Evolutionary conservation across 2,888 invertebrate species (phyloP), one percentile per base, ranked within the genome.

Genomic region (Crioceris asparagi): DNA sequence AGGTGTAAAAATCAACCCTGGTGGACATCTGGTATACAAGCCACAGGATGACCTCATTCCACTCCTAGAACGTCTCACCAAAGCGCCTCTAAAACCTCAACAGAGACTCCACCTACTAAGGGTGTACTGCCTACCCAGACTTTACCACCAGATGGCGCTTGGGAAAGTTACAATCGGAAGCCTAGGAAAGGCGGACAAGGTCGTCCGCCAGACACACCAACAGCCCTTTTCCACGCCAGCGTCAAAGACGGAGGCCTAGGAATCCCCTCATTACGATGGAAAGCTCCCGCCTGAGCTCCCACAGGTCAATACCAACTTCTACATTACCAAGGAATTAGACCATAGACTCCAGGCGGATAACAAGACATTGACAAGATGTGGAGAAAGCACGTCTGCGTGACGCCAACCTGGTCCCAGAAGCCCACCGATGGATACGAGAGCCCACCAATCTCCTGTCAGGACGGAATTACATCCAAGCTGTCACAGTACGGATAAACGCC

Each of bases 401-500:
- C 3, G 21, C 32, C 8, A 17, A 10, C 10, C 15, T 7, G 11
- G 4, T 14, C 3, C 32, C 23, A 2, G 17, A 29, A 8, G 23
- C 30, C 11, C 25, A 32, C 18, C n/a, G 27, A 3, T 42, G 42
- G 42, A 18, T 36, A 14, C 8, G 29, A 10, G 33, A 36, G 10
- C 17, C 29, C n/a, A 23, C 32, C 8, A 23, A 16, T 4, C 17
- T 36, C 8, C 18, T 39, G 2, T 8, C 35, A 10, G 42, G 39
- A 8, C 12, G 29, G 14, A 36, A 42, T 23, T 40, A 21, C 25
- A 17, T 42, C 12, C 16, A 26, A 3, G 3, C 4, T 2, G 19
- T 33, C 15, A 15, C 25, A 11, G 15, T 43, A n/a, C 12, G 40
- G 8, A 41, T 43, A 11, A 41, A 41, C 31, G 40, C 43, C 8